Evolutionary conservation across 2,797 vertebrate species (phyloP), one percentile per base, ranked within the genome.

Genomic region (Myoxocephalus aenaeus): DNA sequence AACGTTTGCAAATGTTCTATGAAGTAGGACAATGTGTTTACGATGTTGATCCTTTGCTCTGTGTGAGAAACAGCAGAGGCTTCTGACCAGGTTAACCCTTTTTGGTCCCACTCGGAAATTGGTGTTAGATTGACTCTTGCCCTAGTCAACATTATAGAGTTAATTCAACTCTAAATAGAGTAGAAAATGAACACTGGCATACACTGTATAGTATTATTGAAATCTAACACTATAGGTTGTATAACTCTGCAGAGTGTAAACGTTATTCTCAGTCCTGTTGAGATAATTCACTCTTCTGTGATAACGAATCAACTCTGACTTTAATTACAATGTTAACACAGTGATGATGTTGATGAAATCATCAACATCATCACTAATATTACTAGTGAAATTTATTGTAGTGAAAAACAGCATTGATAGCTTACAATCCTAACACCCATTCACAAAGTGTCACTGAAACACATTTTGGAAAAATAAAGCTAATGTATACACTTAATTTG

Each of bases 91-190:
- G 22, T 44, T 13, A 12, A 59, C 18, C 4, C 56, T 6, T 58
- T 11, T 58, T 77, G 69, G 65, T 73, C 61, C 78, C 22, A 66
- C 2, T 70, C 38, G 0, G 51, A 62, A 62, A n/a, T 67, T 73
- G 4, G 69, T 68, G 53, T 68, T 80, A 77, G 58, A 73, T 65
- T 53, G 29, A 74, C 80, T 76, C 29, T 73, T 65, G 12, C 20
- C 34, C 4, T 15, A 57, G 76, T 79, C 65, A 38, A 46, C 27
- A 48, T 62, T 65, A 48, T 20, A 53, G 75, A 79, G 66, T 62
- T 13, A 78, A 75, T 59, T 70, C 38, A 75, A 76, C 65, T 79
- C 57, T 50, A 36, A 68, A 73, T 27, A 27, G 36, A 76, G 46
- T 68, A 75, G 75, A 73, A 69, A 65, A 5, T 1, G n/a, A 75